Evolutionary conservation across 37 sponge, comb jelly and placozoan genomes (phyloP).

Genomic region (Crambe crambe): DNA sequence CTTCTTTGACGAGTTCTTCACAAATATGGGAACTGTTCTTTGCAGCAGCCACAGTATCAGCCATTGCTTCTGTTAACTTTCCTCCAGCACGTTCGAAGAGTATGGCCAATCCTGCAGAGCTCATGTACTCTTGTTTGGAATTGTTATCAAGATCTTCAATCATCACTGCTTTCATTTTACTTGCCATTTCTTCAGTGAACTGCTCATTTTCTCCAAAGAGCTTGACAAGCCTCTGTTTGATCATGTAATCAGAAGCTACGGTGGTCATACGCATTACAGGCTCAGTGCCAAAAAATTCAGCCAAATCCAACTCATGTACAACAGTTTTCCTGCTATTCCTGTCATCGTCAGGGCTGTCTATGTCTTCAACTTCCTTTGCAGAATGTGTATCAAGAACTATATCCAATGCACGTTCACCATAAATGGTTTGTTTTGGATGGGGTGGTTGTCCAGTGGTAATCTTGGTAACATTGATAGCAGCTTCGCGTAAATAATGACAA

Average conservation of each 20-base stretch:
- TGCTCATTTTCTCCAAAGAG: no score
- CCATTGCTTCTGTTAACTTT: slow-evolving; percentile 57
- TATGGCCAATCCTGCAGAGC: slow-evolving; percentile 58
- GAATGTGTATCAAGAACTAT: no score
- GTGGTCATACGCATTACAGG: no score
- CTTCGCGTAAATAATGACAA: slow-evolving; percentile 67
- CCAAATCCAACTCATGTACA: slow-evolving; percentile 25
- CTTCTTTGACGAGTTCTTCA: slow-evolving; percentile 51
- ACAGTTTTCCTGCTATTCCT: slow-evolving; percentile 62
- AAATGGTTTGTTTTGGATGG: slow-evolving; percentile 71
- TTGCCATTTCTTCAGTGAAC: slow-evolving; percentile 48
- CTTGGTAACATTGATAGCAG: slow-evolving; percentile 72
- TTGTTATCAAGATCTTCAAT: no score
- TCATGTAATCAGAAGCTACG: no score
- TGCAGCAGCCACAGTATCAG: no score
- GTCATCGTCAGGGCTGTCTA: slow-evolving; percentile 58
- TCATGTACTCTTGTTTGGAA: slow-evolving; percentile 87
- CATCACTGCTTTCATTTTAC: slow-evolving; percentile 66
- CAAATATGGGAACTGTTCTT: slow-evolving; percentile 38
- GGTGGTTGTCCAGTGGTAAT: slow-evolving; percentile 67
- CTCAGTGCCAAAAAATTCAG: no score
- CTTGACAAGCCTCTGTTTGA: no score
- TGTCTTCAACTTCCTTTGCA: no score
- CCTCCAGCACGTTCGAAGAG: slow-evolving; percentile 87
- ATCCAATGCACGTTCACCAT: no score